phyloP scores from a whole-genome alignment of 2,888 invertebrate species.

The Pyrrhosoma nymphula region DNA sequence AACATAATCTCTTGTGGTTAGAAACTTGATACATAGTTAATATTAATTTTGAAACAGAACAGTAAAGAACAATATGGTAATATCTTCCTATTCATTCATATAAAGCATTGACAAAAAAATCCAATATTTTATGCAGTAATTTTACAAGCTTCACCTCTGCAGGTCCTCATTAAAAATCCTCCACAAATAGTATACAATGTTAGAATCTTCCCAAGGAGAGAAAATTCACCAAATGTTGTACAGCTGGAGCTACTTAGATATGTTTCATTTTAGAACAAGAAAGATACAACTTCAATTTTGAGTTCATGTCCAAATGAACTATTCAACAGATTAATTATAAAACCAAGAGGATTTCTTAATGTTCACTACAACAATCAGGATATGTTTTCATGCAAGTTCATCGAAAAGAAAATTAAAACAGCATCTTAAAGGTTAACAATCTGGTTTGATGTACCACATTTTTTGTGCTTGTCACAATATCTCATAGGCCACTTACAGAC shows the following conservation, averaged over 20 bases:
- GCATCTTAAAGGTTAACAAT: background rate
- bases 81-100: background rate
- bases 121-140: background rate
- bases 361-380: background rate
- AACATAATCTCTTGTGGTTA: conserved; percentile 29
- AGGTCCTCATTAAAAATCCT: conserved; percentile 15
- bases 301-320: conserved; percentile 27
- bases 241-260: conserved; percentile 53
- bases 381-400: conserved; percentile 49
- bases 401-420: conserved; percentile 7
- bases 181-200: conserved; percentile 19
- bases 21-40: background rate
- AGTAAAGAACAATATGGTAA: background rate
- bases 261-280: conserved; percentile 46
- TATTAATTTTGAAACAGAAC: background rate
- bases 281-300: conserved; percentile 38
- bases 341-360: conserved; percentile 23
- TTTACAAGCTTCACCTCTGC: background rate
- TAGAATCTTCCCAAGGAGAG: conserved; percentile 12
- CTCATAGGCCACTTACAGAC: conserved; percentile 12
- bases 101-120: background rate
- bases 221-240: background rate
- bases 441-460: conserved; percentile 2
- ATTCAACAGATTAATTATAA: conserved; percentile 10
- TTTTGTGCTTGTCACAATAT: conserved; percentile 43